A percentile compares a stretch with the other conserved stretches of the same genome.
phyloP scores from a whole-genome alignment of 2,113 vertebrate species.

The Platycercus adscitus region DNA sequence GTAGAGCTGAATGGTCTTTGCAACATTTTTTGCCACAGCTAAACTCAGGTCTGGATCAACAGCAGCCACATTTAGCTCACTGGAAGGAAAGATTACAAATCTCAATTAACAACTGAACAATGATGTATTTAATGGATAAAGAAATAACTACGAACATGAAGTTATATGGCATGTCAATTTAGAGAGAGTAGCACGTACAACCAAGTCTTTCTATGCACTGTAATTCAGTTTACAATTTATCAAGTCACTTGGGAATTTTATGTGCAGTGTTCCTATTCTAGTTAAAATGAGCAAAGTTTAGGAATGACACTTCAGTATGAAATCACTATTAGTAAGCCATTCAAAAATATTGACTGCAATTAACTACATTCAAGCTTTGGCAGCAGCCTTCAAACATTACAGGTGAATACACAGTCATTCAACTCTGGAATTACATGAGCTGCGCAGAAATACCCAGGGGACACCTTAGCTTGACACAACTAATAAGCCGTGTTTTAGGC shows the following conservation, averaged over 20 bases:
- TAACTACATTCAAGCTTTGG: constrained; percentile 62
- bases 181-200: constrained; percentile 15
- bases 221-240: constrained; percentile 63
- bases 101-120: neutral
- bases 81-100: constrained; percentile 69
- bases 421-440: constrained; percentile 66
- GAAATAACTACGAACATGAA: constrained; percentile 2
- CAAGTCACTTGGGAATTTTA: constrained; percentile 49
- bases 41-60: constrained; percentile 88
- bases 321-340: constrained; percentile 67
- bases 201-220: neutral
- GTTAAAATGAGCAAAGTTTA: constrained; percentile 60
- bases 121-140: neutral
- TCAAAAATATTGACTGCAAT: constrained; percentile 73
- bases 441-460: constrained; percentile 73
- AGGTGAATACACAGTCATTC: constrained; percentile 64
- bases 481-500: constrained; percentile 69
- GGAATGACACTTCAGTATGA: constrained; percentile 61
- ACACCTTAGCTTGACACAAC: constrained; percentile 60
- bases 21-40: constrained; percentile 93
- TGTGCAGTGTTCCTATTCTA: constrained; percentile 46
- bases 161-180: constrained; percentile 21
- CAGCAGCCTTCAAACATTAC: constrained; percentile 68
- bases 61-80: constrained; percentile 94
- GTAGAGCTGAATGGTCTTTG: constrained; percentile 94